Evolutionary conservation across 2,888 invertebrate genomes (phyloP).

Genomic region (Hydropsyche betteni): DNA sequence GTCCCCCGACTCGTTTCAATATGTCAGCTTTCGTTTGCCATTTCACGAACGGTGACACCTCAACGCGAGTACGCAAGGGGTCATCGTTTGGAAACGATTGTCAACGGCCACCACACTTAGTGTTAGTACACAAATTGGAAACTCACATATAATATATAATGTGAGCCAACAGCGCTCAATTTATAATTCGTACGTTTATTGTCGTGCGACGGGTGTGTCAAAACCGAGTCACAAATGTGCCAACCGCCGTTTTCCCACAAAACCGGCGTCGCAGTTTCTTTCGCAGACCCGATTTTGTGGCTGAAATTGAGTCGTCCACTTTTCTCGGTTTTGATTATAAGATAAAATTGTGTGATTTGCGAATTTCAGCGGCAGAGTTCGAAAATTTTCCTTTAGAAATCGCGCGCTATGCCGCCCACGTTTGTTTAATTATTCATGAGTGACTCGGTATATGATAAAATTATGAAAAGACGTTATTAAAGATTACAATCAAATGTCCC

Average conservation of each 20-base stretch:
- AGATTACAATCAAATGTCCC: too few species aligned
- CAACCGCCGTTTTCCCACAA: conserved; percentile 9
- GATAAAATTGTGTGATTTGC: too few species aligned
- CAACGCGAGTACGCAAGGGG: background rate
- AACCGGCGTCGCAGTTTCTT: background rate
- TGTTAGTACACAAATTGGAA: background rate
- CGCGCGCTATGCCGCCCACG: too few species aligned
- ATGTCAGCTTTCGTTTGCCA: background rate
- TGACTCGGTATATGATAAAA: too few species aligned
- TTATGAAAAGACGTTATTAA: too few species aligned
- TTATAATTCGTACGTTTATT: background rate
- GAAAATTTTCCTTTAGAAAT: too few species aligned
- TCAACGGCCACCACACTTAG: background rate
- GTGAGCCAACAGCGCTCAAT: background rate
- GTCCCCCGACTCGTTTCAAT: background rate
- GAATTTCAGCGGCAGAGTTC: too few species aligned
- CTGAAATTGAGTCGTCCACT: too few species aligned
- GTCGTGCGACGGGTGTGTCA: conserved; percentile 29
- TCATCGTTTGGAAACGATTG: conserved; percentile 10
- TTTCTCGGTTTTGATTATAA: too few species aligned
- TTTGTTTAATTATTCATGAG: too few species aligned
- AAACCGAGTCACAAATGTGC: conserved; percentile 13
- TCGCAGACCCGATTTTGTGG: too few species aligned
- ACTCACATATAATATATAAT: background rate
- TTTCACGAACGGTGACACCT: background rate